Evolutionary conservation across 2,888 invertebrate species (phyloP).

Genomic region (Pherbina coryleti): DNA sequence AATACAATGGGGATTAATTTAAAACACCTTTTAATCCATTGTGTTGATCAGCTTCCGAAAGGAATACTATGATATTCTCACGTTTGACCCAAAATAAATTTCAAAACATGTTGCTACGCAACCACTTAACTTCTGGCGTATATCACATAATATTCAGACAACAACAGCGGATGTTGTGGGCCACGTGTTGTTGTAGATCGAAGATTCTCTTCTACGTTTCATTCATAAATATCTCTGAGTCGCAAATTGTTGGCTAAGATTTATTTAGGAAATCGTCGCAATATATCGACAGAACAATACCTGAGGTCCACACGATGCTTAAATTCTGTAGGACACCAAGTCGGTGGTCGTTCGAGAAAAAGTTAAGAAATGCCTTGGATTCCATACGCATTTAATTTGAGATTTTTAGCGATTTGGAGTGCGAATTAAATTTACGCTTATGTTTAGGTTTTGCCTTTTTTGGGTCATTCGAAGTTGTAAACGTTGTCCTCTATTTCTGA

Average conservation of each 20-base stretch:
- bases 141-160: neutral
- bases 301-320: neutral
- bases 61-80: neutral
- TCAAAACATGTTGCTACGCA: neutral
- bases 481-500: too few relatives aligned
- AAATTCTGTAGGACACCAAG: slow-evolving; percentile 16
- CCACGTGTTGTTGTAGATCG: too few relatives aligned
- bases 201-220: neutral
- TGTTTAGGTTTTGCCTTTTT: neutral
- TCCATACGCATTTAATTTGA: slow-evolving; percentile 9
- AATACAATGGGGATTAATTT: slow-evolving; percentile 20
- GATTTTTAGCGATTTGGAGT: slow-evolving; percentile 1
- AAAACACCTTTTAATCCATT: slow-evolving; percentile 14
- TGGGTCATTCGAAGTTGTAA: neutral
- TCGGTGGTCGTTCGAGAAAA: slow-evolving; percentile 21
- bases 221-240: slow-evolving; percentile 9
- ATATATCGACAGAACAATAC: too few relatives aligned
- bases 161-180: neutral
- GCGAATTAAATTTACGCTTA: slow-evolving; percentile 7
- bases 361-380: slow-evolving; percentile 1
- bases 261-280: neutral
- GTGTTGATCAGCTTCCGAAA: slow-evolving; percentile 3
- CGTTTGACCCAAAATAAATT: neutral
- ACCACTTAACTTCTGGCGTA: neutral
- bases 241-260: neutral